phyloP scores from a whole-genome alignment of 2,888 invertebrate genomes.

The Ctena decussata region DNA sequence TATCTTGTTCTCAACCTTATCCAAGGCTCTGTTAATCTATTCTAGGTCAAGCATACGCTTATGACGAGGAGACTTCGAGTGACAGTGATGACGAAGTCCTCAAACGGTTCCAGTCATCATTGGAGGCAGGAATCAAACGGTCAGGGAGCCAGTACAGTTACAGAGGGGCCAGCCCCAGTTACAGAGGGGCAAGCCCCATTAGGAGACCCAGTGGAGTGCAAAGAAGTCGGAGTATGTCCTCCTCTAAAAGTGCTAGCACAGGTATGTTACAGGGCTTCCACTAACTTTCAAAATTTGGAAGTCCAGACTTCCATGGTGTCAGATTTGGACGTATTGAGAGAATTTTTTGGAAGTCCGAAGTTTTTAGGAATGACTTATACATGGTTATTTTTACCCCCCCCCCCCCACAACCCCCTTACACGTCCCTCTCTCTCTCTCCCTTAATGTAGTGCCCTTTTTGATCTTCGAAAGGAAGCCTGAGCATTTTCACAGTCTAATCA shows the following conservation, averaged over 20 bases:
- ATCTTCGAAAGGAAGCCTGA: no score
- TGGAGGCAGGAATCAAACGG: conserved; percentile 63
- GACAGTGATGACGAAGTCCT: conserved; percentile 92
- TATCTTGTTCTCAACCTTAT: no score
- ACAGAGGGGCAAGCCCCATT: not conserved
- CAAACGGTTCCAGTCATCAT: conserved; percentile 87
- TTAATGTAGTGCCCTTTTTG: no score
- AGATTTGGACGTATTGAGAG: no score
- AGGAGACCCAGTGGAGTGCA: not conserved
- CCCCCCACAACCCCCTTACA: no score
- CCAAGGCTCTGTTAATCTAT: not conserved
- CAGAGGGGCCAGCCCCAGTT: conserved; percentile 25
- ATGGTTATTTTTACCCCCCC: no score
- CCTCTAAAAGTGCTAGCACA: not conserved
- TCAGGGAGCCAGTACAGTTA: conserved; percentile 64
- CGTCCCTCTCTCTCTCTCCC: no score
- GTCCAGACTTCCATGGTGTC: no score
- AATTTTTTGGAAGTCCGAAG: no score
- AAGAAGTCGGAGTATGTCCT: not conserved
- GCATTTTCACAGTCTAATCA: no score
- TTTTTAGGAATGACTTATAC: no score
- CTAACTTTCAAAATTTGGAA: no score
- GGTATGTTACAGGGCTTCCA: not conserved
- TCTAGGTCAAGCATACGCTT: conserved; percentile 88
- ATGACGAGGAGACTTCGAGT: conserved; percentile 91